phyloP scores from a whole-genome alignment of 1,140 invertebrate species.

The Drosophila arizonae region DNA sequence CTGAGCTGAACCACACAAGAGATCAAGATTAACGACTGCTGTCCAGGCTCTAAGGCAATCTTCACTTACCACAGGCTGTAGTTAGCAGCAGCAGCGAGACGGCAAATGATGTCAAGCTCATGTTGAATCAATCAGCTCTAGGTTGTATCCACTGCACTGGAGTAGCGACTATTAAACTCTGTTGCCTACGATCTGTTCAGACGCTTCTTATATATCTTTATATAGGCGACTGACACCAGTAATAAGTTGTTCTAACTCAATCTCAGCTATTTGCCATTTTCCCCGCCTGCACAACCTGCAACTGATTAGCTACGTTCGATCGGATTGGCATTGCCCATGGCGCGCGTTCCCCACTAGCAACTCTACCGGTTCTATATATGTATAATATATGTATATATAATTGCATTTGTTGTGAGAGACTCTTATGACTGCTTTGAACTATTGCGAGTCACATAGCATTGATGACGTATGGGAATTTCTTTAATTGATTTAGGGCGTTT shows the following conservation, averaged over 20 bases:
- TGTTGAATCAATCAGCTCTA: constrained; percentile 49
- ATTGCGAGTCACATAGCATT: constrained; percentile 1
- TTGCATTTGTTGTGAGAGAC: neutral
- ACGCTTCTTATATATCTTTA: constrained; percentile 46
- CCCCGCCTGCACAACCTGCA: neutral
- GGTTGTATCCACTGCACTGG: constrained; percentile 7
- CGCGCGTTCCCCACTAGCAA: constrained; percentile 41
- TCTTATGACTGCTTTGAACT: constrained; percentile 32
- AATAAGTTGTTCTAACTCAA: constrained; percentile 8
- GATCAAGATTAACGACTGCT: neutral
- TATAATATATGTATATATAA: neutral
- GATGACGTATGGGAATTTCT: constrained; percentile 45
- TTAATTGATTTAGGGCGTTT: constrained; percentile 2
- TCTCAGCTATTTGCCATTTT: constrained; percentile 10
- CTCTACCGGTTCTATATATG: constrained; percentile 42
- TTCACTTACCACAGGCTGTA: constrained; percentile 36
- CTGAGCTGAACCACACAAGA: constrained; percentile 20
- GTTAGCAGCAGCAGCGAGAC: constrained; percentile 42
- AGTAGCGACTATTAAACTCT: constrained; percentile 53
- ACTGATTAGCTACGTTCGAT: neutral
- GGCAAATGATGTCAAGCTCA: constrained; percentile 36
- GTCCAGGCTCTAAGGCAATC: neutral
- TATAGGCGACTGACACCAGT: neutral
- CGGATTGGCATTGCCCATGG: constrained; percentile 43
- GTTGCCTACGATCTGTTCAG: constrained; percentile 27